Base-by-base conservation (phyloP, 1,140 invertebrate genomes). In the Marisa cornuarietis region DNA sequence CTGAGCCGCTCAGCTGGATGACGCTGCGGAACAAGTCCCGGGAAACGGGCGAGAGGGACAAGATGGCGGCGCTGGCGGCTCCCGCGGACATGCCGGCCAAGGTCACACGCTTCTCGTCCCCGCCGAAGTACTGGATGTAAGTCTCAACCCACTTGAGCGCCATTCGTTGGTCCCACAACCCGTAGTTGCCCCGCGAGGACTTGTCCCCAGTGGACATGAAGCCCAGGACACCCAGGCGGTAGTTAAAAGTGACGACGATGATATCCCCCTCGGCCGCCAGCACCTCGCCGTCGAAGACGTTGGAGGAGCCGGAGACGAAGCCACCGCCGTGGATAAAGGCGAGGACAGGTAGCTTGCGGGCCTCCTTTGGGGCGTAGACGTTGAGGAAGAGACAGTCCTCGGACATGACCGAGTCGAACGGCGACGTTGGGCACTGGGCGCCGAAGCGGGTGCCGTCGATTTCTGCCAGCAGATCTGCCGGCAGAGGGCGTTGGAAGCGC, bases 21-120 rank as follows among this genome's bases (percentile, higher is more conserved):
- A 73, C 80, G 42, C 52, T 52, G 61, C 63, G 71, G 66, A 77
- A 77, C 72, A 65, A 49, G 76, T 77, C 81, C 69, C 83, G 81
- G 18, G 78, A 71, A 52, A 79, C 71, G n/a, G 85, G 85, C 14
- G 87, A 87, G 20, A 88, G 58, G 51, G 87, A 76, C 31, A 85
- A 84, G 24, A 89, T 26, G 31, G 85, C 84, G 54, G 85, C 82
- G 71, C 81, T 84, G 51, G 81, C 83, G 2, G 95, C 97, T 22
- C 97, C 97, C 14, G 96, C 96, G 26, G 95, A 96, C 7, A 96
- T 95, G 0, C 97, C 97, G 91, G 98, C 97, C 49, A 98, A 90
- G 0, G 97, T 98, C 71, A 99, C 97, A 1, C 93, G 93, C 13
- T 95, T 92, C 6, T 93, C 93, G 91, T 98, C 96, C 5, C 97